These are phyloP conservation scores for Cephus spinipes DNA, from an alignment of 2,888 invertebrate species.

Conservation along the genomic window DNA sequence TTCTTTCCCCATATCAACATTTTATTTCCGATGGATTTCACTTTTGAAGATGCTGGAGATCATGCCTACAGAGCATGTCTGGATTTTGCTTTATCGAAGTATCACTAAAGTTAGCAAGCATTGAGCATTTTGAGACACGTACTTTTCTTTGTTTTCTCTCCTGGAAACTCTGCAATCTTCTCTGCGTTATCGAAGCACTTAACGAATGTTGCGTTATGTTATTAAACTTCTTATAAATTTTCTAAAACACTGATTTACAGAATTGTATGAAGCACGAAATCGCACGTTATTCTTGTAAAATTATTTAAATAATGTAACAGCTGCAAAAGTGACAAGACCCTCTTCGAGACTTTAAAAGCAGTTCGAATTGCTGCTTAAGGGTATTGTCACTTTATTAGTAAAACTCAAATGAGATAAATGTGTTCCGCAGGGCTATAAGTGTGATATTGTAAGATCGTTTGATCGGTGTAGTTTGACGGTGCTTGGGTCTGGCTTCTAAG, in stretches of 20 bases:
- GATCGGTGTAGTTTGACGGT: constrained; percentile 25
- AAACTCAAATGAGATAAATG: background rate
- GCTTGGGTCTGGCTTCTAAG: constrained; percentile 43
- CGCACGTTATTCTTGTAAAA: background rate
- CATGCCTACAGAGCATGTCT: constrained; percentile 30
- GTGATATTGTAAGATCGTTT: background rate
- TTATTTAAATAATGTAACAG: background rate
- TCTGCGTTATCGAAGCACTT: background rate
- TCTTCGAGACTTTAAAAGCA: background rate
- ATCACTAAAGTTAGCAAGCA: background rate
- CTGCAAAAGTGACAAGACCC: background rate
- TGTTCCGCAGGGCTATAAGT: background rate
- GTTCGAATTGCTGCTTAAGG: background rate
- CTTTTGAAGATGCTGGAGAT: background rate
- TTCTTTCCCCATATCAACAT: background rate
- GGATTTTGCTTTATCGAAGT: constrained; percentile 8
- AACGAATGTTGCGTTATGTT: background rate
- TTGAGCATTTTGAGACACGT: background rate
- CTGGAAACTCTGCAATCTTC: background rate
- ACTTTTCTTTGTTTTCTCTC: background rate
- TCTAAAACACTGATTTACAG: background rate
- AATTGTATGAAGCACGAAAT: background rate
- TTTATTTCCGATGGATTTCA: background rate
- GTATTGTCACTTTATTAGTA: background rate
- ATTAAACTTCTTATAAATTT: background rate